Percentiles rank a stretch among this genome's conserved stretches.
Conservation (phyloP, 2,797 vertebrate species). For the Martes flavigula region DNA sequence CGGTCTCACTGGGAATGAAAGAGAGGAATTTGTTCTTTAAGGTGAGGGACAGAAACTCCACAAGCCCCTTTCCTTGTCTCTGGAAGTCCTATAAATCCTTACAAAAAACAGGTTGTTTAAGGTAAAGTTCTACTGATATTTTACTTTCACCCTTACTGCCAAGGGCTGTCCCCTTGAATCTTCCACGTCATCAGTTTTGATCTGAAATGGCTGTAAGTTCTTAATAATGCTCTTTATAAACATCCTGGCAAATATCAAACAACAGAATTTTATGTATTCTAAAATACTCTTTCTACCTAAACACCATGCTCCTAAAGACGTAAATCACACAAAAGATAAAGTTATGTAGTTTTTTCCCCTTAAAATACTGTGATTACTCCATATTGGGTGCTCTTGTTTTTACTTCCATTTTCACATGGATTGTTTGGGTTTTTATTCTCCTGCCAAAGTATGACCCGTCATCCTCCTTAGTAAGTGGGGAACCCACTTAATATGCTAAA, state of each 20-base stretch:
- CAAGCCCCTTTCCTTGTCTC: background rate
- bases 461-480: background rate
- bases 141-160: background rate
- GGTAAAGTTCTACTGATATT: background rate
- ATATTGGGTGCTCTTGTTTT: background rate
- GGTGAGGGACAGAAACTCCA: background rate
- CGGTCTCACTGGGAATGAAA: background rate
- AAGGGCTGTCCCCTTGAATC: background rate
- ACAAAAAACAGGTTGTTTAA: background rate
- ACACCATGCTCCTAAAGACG: background rate
- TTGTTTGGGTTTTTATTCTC: background rate
- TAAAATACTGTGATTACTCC: background rate
- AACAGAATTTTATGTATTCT: background rate
- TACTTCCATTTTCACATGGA: slow-evolving; percentile 5
- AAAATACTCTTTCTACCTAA: background rate
- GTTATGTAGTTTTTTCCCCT: background rate
- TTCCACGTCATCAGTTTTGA: background rate
- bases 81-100: background rate
- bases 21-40: background rate
- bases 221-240: background rate
- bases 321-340: background rate
- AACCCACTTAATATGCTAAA: background rate
- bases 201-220: background rate
- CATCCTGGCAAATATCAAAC: background rate
- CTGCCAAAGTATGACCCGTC: background rate